These are phyloP conservation scores for Lamproptera curius DNA, from an alignment of 2,888 invertebrate species.

Conservation along the genomic window DNA sequence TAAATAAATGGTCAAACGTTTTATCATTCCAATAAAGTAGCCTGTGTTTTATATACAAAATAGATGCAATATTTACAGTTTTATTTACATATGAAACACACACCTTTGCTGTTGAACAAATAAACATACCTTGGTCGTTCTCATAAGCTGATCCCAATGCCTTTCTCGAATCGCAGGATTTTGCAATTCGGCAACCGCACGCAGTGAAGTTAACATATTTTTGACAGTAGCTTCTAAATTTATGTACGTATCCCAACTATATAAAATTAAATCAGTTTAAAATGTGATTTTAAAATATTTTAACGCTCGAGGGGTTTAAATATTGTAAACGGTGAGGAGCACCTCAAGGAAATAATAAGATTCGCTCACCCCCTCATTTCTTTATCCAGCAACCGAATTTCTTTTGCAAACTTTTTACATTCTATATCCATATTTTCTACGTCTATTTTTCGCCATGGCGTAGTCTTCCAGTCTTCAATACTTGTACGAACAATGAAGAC, in stretches of 20 bases:
- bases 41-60: too few relatives aligned
- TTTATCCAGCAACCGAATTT: slow-evolving; percentile 93
- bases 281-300: too few relatives aligned
- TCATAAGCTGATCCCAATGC: slow-evolving; percentile 98
- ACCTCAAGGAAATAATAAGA: too few relatives aligned
- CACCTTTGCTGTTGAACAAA: too few relatives aligned
- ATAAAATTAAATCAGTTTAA: slow-evolving; percentile 28
- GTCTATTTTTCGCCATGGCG: slow-evolving; percentile 97
- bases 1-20: slow-evolving; percentile 8
- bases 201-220: slow-evolving; percentile 96
- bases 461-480: slow-evolving; percentile 98
- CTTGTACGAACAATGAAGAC: slow-evolving; percentile 92
- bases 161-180: slow-evolving; percentile 97
- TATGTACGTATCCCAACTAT: slow-evolving; percentile 92
- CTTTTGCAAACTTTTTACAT: slow-evolving; percentile 98
- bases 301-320: too few relatives aligned
- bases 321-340: too few relatives aligned
- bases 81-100: slow-evolving; percentile 27
- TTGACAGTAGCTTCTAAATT: slow-evolving; percentile 95
- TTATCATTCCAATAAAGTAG: slow-evolving; percentile 30
- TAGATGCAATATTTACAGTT: slow-evolving; percentile 29
- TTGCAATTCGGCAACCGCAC: slow-evolving; percentile 96
- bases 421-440: slow-evolving; percentile 99
- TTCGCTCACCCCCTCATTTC: slow-evolving; percentile 90
- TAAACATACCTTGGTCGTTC: slow-evolving; percentile 96